Evolutionary conservation across 2,113 vertebrate species (phyloP), one percentile per base, ranked within the genome.

Genomic region (Ancistrus triradiatus): DNA sequence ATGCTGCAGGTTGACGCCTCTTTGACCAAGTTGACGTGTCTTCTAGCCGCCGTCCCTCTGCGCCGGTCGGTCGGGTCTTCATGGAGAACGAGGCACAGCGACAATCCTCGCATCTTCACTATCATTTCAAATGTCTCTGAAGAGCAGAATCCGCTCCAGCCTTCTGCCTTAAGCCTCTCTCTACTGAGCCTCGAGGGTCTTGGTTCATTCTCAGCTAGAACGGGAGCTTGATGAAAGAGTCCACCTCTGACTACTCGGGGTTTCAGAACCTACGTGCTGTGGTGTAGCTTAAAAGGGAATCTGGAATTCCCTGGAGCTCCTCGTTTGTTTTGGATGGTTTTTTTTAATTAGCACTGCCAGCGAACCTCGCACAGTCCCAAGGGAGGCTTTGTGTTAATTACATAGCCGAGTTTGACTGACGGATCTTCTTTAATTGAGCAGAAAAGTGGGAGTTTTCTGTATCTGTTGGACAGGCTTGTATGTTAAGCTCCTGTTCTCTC

Each of bases 261-360:
- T 31, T 31, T 7, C 27, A 31, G 7, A 31, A 31, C 3, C 27
- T 4, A 31, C n/a, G n/a, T n/a, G n/a, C 27, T 31, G 27, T 52
- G 44, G 28, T 57, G 44, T 44, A 55, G 56, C 48, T 50, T 60
- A 31, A 18, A 28, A 42, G 42, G 38, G 17, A 22, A 17, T 37
- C 14, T 11, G 7, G 14, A 17, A 28, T 21, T 28, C 51, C 31
- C n/a, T 14, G 51, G 17, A 55, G 51, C 18, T 35, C 37, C 59
- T 47, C 11, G 43, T 69, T 69, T 53, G 46, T 66, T 47, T 37
- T 43, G 24, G 3, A 35, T 43, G 24, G 3, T n/a, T 21, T 71
- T 56, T 25, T 40, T 58, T 28, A 46, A 65, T 70, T 68, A 37
- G 59, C 44, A 49, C 27, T 53, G 40, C 31, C 38, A 38, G 6